Base-by-base conservation (phyloP, 2,113 vertebrate species). In the Spea multiplicata region DNA sequence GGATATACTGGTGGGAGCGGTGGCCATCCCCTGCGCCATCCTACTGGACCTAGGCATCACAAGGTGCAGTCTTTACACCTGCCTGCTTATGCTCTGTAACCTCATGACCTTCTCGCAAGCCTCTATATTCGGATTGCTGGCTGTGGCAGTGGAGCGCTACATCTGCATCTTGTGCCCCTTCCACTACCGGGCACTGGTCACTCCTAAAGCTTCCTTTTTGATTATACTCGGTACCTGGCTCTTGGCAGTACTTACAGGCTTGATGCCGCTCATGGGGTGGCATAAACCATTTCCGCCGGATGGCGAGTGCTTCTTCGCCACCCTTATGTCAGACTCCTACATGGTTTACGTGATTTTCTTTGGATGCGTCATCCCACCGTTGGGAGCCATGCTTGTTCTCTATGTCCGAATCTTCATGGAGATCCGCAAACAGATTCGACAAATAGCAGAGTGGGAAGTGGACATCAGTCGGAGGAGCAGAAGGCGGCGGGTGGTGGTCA, bases 271-370 rank as follows among this genome's bases (percentile, higher is more conserved):
- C 7, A 81, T 85, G 82, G 83, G 84, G 5, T 86, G 85, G 85
- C 83, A 81, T 4, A 44, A 71, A 14, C 53, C 70, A 3, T 44
- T 74, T 9, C 72, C 76, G 0, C 30, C 72, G 3, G 53, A 13
- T 0, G 74, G 78, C 12, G 9, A 65, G 2, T 87, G 86, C 65
- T 44, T 73, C 1, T 87, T 87, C 52, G 71, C 53, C 12, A 72
- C 65, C 62, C 66, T 85, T 49, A 84, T 85, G 10, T 66, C 69
- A 0, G 48, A 79, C 14, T 16, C 64, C 2, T 87, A 84, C 82
- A 81, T 85, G 84, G 84, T 87, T 5, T 87, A 84, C 45, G 80
- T 83, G 67, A 82, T 82, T 5, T 87, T 87, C 62, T 73, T 87
- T 46, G 50, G 65, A 8, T 87, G 83, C 59, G 82, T 83, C 49